Base-by-base conservation (phyloP, 2,888 invertebrate species). In the Laspeyria flexula region DNA sequence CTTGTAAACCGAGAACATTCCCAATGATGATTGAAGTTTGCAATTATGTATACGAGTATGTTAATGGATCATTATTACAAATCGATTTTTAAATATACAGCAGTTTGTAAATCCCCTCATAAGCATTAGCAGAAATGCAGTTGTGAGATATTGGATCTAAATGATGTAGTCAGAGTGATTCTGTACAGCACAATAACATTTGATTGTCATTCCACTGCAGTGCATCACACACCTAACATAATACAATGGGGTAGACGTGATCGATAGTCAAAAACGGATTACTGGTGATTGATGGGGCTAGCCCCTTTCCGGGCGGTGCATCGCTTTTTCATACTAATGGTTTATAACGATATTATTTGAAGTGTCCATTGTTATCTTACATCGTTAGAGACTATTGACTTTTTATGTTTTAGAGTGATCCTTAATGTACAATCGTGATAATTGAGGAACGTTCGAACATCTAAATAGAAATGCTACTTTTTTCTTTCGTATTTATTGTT, bases 191-290 rank as follows among this genome's bases (percentile, higher is more conserved):
- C 37, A 40, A 49, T 46, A 31, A 48, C 13, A 35, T 31, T 31
- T 18, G 9, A 50, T 68, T 53, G 52, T 57, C 12, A 52, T 41
- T 48, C 35, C 13, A 16, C 21, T 37, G 35, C 25, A 44, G 40
- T 50, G 44, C 40, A 30, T 44, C 10, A 23, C 21, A 16, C 33
- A 25, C 25, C 5, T 25, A 25, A 18, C n/a, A 18, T 3, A 21
- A 31, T 13, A 37, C 52, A 58, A 48, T 62, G 42, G 60, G 65
- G 69, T 13, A 49, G 54, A 35, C 55, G 59, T 73, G 77, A 78
- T 77, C 74, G 74, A 79, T 77, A 66, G 60, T 68, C 55, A 60
- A 66, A 72, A 75, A 62, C 53, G 68, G 68, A 77, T 75, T 77
- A 73, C 47, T 42, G 44, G 53, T 79, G 80, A 79, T 79, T 71